These are phyloP conservation scores for Gallinago nigripennis DNA, from an alignment of 2,797 vertebrate species.

Conservation along the genomic window DNA sequence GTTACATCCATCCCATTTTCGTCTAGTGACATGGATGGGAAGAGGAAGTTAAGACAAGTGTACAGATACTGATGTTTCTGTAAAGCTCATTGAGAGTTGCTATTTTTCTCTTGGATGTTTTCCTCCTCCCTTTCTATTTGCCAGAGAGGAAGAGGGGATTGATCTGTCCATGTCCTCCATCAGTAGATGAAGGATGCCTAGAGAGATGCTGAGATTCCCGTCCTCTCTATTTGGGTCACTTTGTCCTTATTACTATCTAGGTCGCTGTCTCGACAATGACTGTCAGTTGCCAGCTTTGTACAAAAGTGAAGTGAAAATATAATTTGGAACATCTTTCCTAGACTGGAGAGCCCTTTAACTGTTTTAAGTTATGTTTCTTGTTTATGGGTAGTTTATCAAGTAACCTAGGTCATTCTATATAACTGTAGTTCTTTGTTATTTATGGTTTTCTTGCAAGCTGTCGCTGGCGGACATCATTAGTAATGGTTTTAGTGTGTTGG, in stretches of 20 bases:
- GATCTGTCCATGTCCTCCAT: background rate
- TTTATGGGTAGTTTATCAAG: background rate
- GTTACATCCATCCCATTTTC: background rate
- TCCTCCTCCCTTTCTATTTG: background rate
- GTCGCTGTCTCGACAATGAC: background rate
- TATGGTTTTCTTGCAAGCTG: background rate
- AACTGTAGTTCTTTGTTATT: background rate
- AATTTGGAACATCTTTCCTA: background rate
- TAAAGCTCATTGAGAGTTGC: background rate
- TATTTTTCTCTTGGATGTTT: background rate
- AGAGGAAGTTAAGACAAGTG: background rate
- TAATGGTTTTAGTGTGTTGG: background rate
- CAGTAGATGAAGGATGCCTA: background rate
- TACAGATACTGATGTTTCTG: background rate
- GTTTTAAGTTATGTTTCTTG: background rate
- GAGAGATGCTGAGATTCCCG: background rate
- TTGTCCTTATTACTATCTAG: conserved; percentile 9
- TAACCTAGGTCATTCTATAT: background rate
- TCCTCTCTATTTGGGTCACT: conserved; percentile 1
- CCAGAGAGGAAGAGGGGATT: background rate
- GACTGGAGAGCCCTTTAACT: background rate
- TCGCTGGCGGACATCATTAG: background rate
- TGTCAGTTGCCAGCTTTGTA: background rate
- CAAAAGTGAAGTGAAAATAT: background rate
- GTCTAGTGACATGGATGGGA: background rate